These are phyloP conservation scores for Diadegma fenestrale DNA, from an alignment of 2,888 invertebrate species.

Conservation along the genomic window DNA sequence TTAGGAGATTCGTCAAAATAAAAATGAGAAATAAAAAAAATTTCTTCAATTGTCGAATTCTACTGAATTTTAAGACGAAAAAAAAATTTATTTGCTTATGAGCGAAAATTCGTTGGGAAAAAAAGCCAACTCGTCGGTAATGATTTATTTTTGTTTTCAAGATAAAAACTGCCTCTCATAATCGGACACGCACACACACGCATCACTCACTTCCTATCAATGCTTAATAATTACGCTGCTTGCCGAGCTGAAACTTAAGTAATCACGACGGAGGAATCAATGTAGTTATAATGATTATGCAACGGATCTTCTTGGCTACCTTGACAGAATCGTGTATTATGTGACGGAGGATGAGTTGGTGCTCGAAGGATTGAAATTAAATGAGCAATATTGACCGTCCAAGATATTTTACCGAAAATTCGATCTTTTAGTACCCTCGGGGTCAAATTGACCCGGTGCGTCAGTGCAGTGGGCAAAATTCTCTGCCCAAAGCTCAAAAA, in stretches of 20 bases:
- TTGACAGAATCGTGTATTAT: constrained; percentile 27
- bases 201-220: constrained; percentile 45
- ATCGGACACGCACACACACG: constrained; percentile 2
- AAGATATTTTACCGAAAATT: neutral
- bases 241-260: constrained; percentile 47
- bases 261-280: constrained; percentile 56
- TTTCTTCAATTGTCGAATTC: no score
- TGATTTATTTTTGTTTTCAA: neutral
- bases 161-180: constrained; percentile 10
- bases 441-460: no score
- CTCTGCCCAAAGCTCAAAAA: no score
- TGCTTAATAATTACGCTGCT: constrained; percentile 52
- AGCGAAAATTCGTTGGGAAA: no score
- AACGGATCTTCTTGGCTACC: constrained; percentile 56
- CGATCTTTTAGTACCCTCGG: no score
- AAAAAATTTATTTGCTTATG: no score
- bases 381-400: constrained; percentile 14
- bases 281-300: constrained; percentile 48
- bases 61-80: no score
- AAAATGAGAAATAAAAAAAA: neutral
- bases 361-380: constrained; percentile 20
- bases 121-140: no score
- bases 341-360: constrained; percentile 18
- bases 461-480: no score
- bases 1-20: neutral